Percentiles rank a stretch among this genome's conserved stretches.
phyloP scores from a whole-genome alignment of 1,140 invertebrate genomes.

The Dreissena polymorpha region DNA sequence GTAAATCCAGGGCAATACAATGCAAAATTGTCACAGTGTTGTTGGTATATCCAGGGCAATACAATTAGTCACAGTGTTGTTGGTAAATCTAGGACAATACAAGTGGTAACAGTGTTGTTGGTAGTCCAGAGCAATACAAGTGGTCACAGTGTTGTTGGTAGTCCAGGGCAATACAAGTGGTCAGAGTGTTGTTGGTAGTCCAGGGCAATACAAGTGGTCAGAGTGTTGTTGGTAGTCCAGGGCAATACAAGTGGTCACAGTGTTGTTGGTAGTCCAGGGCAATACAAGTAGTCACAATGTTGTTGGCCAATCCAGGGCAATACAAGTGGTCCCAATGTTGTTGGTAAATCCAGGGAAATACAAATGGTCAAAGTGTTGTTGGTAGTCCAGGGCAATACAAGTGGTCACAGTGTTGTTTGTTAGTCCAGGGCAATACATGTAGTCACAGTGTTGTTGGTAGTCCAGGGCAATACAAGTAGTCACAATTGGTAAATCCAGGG shows the following conservation, averaged over 20 bases:
- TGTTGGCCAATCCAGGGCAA: constrained; percentile 38
- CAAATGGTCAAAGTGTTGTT: constrained; percentile 33
- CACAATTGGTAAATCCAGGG: constrained; percentile 47
- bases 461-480: neutral
- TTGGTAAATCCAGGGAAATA: constrained; percentile 47
- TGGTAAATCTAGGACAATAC: constrained; percentile 37
- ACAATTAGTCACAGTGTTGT: constrained; percentile 34
- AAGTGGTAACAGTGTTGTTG: constrained; percentile 45
- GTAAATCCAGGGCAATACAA: constrained; percentile 33
- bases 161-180: constrained; percentile 13
- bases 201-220: constrained; percentile 21
- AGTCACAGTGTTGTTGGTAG: constrained; percentile 50
- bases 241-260: constrained; percentile 17
- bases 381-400: constrained; percentile 30
- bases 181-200: constrained; percentile 47
- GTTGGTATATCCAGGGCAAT: constrained; percentile 35
- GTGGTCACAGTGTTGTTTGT: constrained; percentile 48
- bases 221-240: constrained; percentile 44
- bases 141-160: constrained; percentile 51
- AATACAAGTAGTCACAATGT: constrained; percentile 14
- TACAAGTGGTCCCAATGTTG: constrained; percentile 36
- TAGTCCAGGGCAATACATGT: constrained; percentile 11
- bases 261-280: constrained; percentile 44
- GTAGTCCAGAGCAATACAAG: constrained; percentile 28
- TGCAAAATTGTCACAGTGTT: constrained; percentile 37